A percentile compares a stretch with the other conserved stretches of the same genome.
phyloP scores from a whole-genome alignment of 2,797 vertebrate species.

The Falco peregrinus region DNA sequence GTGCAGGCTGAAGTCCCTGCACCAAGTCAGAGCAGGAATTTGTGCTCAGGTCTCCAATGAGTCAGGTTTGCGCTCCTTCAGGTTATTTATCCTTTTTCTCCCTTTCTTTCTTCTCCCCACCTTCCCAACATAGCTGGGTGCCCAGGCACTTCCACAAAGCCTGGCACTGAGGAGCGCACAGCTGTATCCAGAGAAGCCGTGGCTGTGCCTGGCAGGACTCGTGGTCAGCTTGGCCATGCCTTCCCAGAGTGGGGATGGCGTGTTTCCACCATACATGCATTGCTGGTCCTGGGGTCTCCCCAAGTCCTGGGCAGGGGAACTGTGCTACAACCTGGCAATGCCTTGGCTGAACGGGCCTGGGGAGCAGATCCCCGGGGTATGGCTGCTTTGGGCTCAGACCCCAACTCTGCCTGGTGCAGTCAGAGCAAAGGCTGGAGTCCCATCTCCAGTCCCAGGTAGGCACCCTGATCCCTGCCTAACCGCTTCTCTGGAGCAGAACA shows the following conservation, averaged over 20 bases:
- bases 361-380: not conserved
- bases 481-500: not conserved
- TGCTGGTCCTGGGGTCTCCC: not conserved
- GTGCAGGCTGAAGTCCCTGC: not conserved
- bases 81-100: not conserved
- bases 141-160: not conserved
- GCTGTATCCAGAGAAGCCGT: not conserved
- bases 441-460: not conserved
- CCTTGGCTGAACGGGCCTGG: not conserved
- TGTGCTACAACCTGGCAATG: fast-evolving
- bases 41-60: not conserved
- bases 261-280: not conserved
- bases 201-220: not conserved
- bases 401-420: not conserved
- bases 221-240: not conserved
- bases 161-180: not conserved
- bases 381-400: not conserved
- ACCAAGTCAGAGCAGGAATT: not conserved
- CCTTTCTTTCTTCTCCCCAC: not conserved
- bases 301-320: not conserved
- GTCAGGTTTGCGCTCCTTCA: not conserved
- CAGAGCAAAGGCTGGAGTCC: not conserved
- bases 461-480: not conserved
- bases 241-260: not conserved
- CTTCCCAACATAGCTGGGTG: not conserved